A percentile compares a stretch with the other conserved stretches of the same genome.
Conservation (phyloP, 1,140 invertebrate genomes). For the Drosophila bocki region DNA sequence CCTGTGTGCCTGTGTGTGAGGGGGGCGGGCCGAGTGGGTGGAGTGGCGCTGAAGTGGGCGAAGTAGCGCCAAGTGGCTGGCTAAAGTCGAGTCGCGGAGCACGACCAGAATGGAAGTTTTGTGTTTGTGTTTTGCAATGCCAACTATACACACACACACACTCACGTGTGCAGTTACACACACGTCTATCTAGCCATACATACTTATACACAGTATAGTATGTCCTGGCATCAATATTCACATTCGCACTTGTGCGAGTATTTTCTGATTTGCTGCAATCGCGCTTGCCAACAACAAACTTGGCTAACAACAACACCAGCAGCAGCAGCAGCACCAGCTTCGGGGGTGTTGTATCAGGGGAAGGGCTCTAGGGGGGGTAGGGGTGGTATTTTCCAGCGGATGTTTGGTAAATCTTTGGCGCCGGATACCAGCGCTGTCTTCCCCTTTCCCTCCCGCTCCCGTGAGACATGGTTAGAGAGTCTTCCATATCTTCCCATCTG, state of each 20-base stretch:
- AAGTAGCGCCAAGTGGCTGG: slow-evolving; percentile 77
- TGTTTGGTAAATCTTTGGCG: slow-evolving; percentile 80
- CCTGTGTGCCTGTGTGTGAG: background rate
- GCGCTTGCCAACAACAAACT: slow-evolving; percentile 69
- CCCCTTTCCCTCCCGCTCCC: slow-evolving; percentile 7
- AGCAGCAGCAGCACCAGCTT: slow-evolving; percentile 4
- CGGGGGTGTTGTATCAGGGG: slow-evolving; percentile 1
- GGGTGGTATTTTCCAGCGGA: slow-evolving; percentile 63
- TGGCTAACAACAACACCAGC: slow-evolving; percentile 45
- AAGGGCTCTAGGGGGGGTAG: background rate
- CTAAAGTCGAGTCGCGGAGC: slow-evolving; percentile 57
- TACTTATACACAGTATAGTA: slow-evolving; percentile 12
- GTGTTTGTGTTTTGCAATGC: slow-evolving; percentile 52
- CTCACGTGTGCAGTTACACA: slow-evolving; percentile 5
- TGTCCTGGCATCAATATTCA: slow-evolving; percentile 75
- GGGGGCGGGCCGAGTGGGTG: slow-evolving; percentile 12
- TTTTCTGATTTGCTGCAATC: slow-evolving; percentile 83
- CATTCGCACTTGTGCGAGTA: slow-evolving; percentile 82
- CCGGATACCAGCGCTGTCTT: slow-evolving; percentile 69
- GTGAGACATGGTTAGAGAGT: slow-evolving; percentile 21
- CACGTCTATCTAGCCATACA: slow-evolving; percentile 25
- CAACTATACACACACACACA: slow-evolving; percentile 21
- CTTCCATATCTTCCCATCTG: slow-evolving; percentile 25
- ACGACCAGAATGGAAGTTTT: slow-evolving; percentile 53
- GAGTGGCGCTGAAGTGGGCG: slow-evolving; percentile 51